phyloP scores from a whole-genome alignment of 2,113 vertebrate species.

The Hyperoodon ampullatus region DNA sequence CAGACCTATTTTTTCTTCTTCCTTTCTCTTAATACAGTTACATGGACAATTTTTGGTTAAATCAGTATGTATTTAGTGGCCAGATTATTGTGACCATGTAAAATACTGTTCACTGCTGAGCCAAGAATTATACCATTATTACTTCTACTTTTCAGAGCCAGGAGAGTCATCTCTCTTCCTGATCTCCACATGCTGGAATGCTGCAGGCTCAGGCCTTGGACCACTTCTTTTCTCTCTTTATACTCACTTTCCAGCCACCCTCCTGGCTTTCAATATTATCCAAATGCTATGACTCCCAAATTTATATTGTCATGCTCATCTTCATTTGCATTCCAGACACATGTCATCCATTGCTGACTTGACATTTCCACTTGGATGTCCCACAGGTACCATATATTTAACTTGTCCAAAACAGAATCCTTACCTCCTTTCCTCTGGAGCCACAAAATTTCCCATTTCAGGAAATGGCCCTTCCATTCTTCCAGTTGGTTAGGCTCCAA shows the following conservation, averaged over 20 bases:
- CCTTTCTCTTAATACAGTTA: neutral
- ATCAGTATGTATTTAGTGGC: neutral
- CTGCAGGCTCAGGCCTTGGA: neutral
- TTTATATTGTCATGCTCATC: neutral
- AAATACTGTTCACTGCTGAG: neutral
- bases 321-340: neutral
- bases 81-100: neutral
- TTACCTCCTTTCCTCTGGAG: neutral
- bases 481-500: neutral
- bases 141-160: neutral
- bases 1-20: neutral
- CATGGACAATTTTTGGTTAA: neutral
- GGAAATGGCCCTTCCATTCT: slow-evolving; percentile 37
- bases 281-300: neutral
- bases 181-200: neutral
- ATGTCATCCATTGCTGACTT: neutral
- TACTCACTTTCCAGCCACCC: neutral
- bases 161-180: neutral
- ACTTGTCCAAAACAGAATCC: neutral
- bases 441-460: neutral
- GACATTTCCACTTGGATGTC: neutral
- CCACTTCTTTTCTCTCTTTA: neutral
- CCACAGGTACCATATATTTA: slow-evolving; percentile 17
- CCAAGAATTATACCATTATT: neutral
- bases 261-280: neutral